These are phyloP conservation scores for Chloromyia formosa DNA, from an alignment of 2,888 invertebrate genomes.

Conservation along the genomic window DNA sequence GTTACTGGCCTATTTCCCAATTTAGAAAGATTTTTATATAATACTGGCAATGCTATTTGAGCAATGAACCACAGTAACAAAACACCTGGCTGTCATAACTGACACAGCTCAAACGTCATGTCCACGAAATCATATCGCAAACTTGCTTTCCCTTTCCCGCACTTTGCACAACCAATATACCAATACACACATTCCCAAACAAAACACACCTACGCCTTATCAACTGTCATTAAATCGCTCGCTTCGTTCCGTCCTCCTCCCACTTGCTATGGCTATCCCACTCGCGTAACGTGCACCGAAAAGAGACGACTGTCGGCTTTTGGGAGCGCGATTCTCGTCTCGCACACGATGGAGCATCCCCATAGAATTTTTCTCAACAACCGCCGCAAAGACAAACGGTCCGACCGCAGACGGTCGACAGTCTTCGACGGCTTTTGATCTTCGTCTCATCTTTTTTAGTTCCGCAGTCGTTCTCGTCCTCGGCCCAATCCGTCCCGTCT, in stretches of 20 bases:
- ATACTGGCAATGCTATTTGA: not conserved
- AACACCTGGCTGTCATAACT: not conserved
- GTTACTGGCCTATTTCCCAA: too few species aligned
- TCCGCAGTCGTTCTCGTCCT: constrained; percentile 32
- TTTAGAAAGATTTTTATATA: too few species aligned
- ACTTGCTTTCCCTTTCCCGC: not conserved
- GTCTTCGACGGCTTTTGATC: constrained; percentile 46
- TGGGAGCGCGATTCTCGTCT: constrained; percentile 4
- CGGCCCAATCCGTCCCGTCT: not conserved
- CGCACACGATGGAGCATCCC: constrained; percentile 17
- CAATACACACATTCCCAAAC: constrained; percentile 21
- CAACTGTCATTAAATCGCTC: constrained; percentile 26
- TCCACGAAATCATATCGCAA: too few species aligned
- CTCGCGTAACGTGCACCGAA: not conserved
- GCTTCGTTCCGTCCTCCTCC: not conserved
- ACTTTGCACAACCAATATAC: too few species aligned
- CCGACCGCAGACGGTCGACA: constrained; percentile 41
- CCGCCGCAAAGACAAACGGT: constrained; percentile 9
- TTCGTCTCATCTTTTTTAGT: constrained; percentile 19
- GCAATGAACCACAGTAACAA: not conserved
- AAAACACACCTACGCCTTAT: constrained; percentile 37
- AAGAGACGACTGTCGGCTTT: not conserved
- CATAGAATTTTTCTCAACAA: constrained; percentile 20
- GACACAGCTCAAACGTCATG: not conserved
- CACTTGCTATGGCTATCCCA: not conserved